Evolutionary conservation across 2,888 invertebrate species (phyloP).

Genomic region (Hypsopygia costalis): DNA sequence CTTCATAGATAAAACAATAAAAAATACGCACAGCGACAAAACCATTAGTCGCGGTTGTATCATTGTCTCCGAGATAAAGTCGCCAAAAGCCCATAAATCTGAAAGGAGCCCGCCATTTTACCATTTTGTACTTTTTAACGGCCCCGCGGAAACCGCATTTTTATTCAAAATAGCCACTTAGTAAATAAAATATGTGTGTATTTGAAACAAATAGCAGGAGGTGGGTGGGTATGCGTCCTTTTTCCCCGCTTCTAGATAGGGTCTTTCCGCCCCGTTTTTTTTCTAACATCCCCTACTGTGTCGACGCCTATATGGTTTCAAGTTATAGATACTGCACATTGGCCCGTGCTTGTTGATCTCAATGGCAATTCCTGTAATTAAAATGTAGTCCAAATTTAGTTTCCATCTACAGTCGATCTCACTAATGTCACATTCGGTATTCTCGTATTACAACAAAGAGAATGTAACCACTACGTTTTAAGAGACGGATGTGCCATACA

Average conservation of each 20-base stretch:
- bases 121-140: constrained; percentile 70
- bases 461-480: too few relatives aligned
- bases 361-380: too few relatives aligned
- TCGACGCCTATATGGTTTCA: too few relatives aligned
- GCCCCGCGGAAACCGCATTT: constrained; percentile 63
- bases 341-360: too few relatives aligned
- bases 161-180: constrained; percentile 79
- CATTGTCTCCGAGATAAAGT: constrained; percentile 32
- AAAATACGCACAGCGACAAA: neutral
- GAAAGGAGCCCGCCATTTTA: constrained; percentile 25
- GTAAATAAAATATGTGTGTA: constrained; percentile 76
- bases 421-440: too few relatives aligned
- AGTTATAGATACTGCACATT: too few relatives aligned
- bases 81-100: constrained; percentile 51
- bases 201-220: constrained; percentile 67
- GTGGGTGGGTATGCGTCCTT: constrained; percentile 60
- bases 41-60: constrained; percentile 23
- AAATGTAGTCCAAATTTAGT: too few relatives aligned
- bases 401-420: too few relatives aligned
- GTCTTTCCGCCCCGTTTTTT: constrained; percentile 36
- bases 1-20: neutral
- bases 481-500: too few relatives aligned
- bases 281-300: constrained; percentile 11
- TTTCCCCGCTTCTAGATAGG: constrained; percentile 26
- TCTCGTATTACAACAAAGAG: too few relatives aligned